Percentiles rank a stretch among this genome's conserved stretches.
Conservation (phyloP, 2,888 invertebrate genomes). For the Desoria tigrina region DNA sequence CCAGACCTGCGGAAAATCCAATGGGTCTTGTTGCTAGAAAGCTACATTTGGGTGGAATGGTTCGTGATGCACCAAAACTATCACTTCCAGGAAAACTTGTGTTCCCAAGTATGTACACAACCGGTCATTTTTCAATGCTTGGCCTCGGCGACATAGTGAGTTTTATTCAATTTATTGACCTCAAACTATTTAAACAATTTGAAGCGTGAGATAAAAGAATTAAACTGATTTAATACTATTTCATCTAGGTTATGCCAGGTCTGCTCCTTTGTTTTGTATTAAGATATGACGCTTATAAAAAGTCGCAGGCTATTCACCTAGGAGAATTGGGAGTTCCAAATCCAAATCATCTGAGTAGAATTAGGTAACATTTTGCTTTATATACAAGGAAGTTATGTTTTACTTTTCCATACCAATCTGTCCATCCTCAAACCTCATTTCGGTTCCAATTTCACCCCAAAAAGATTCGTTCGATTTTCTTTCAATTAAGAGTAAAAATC, state of each 20-base stretch:
- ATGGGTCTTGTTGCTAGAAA: conserved; percentile 91
- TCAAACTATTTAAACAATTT: too few relatives aligned
- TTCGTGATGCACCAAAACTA: conserved; percentile 81
- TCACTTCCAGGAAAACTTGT: conserved; percentile 95
- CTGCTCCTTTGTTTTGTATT: conserved; percentile 91
- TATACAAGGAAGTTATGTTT: not conserved
- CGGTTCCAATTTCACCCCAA: too few relatives aligned
- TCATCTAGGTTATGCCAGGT: conserved; percentile 85
- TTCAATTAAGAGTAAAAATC: too few relatives aligned
- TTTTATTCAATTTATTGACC: conserved; percentile 22
- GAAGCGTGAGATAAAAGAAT: too few relatives aligned
- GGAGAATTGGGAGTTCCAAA: conserved; percentile 65
- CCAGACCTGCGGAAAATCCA: conserved; percentile 85
- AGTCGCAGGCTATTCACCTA: conserved; percentile 70
- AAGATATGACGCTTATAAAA: conserved; percentile 96
- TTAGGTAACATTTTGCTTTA: conserved; percentile 54
- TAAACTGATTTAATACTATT: not conserved
- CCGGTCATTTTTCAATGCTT: conserved; percentile 96
- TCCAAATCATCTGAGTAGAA: conserved; percentile 60
- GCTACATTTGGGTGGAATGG: conserved; percentile 85
- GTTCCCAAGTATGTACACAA: conserved; percentile 94
- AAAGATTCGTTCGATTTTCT: too few relatives aligned
- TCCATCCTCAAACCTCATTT: too few relatives aligned
- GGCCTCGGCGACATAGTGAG: conserved; percentile 68
- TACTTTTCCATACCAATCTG: not conserved